Base-by-base conservation (phyloP, 2,888 invertebrate species). In the Capitulum mitella region DNA sequence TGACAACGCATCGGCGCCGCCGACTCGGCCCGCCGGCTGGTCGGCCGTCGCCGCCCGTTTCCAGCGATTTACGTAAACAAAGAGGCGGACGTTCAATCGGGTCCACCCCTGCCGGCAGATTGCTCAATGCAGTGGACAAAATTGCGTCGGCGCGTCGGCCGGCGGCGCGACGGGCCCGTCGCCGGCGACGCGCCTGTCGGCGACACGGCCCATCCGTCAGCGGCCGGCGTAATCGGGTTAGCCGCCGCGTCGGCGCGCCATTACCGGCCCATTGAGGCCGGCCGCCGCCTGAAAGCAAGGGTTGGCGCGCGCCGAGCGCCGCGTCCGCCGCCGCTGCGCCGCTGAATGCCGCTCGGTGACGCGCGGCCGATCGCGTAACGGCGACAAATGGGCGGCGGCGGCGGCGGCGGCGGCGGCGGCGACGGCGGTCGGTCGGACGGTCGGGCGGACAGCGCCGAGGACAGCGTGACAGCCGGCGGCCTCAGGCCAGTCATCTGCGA, bases 61-160 rank as follows among this genome's bases (percentile, higher is more conserved):
- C 58, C 58, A 29, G 58, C 58, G n/a, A 58, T 58, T 58, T 29
- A 29, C 58, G 58, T 58, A 58, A 58, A 58, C 58, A 58, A n/a
- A n/a, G 58, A 58, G 58, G 58, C 58, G 58, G 58, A 29, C 58
- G 51, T 29, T 34, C 34, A 34, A 64, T 64, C 32, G 64, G 34
- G 64, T 34, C 64, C 34, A 64, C 34, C 64, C 34, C n/a, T 10
- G 61, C 64, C 64, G 64, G 34, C 64, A 8, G 64, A 64, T 64
- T 64, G 64, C 64, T 64, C 64, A 64, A 64, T 64, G 64, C 64
- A 64, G 64, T 64, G 64, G 64, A 64, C 64, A 64, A 34, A 64
- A 64, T 64, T 64, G 34, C 64, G 58, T 58, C 58, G 58, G 58
- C n/a, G 32, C 34, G 64, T 34, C 34, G 32, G 32, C 32, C 64